These are phyloP conservation scores for Halocaridina rubra DNA, from an alignment of 2,888 invertebrate species.

Conservation along the genomic window DNA sequence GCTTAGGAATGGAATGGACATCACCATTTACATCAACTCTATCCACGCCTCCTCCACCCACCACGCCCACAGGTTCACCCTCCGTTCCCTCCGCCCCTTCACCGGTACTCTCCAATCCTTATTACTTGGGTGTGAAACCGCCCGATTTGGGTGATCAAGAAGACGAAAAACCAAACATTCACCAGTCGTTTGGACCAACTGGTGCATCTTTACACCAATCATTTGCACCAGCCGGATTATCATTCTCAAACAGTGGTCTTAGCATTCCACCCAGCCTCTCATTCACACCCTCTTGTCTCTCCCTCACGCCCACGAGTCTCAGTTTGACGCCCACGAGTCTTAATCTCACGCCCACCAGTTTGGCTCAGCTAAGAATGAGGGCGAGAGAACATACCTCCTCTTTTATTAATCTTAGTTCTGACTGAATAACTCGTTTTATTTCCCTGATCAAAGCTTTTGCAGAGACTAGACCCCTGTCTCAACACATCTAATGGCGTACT, in stretches of 20 bases:
- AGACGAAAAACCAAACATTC: conserved; percentile 31
- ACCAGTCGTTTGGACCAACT: neutral
- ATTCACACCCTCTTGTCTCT: neutral
- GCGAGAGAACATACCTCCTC: conserved; percentile 43
- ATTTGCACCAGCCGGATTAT: neutral
- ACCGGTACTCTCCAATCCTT: conserved; percentile 27
- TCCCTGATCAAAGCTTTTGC: too few relatives aligned
- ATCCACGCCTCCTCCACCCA: conserved; percentile 37
- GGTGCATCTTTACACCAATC: neutral
- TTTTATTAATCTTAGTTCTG: conserved; percentile 29
- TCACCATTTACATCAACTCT: conserved; percentile 35
- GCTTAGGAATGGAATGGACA: conserved; percentile 42
- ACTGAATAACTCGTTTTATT: too few relatives aligned
- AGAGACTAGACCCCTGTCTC: too few relatives aligned
- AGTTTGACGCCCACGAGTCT: neutral
- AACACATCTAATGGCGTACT: too few relatives aligned
- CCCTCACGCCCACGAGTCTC: neutral
- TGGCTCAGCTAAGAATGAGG: conserved; percentile 35
- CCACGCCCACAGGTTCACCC: conserved; percentile 18
- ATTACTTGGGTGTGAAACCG: conserved; percentile 28
- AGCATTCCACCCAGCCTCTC: neutral
- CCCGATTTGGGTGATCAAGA: conserved; percentile 21
- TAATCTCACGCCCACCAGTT: neutral
- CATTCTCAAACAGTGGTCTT: neutral
- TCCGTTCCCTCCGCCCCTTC: conserved; percentile 18